Evolutionary conservation across 2,113 vertebrate genomes (phyloP).

Genomic region (Lophura nycthemera): DNA sequence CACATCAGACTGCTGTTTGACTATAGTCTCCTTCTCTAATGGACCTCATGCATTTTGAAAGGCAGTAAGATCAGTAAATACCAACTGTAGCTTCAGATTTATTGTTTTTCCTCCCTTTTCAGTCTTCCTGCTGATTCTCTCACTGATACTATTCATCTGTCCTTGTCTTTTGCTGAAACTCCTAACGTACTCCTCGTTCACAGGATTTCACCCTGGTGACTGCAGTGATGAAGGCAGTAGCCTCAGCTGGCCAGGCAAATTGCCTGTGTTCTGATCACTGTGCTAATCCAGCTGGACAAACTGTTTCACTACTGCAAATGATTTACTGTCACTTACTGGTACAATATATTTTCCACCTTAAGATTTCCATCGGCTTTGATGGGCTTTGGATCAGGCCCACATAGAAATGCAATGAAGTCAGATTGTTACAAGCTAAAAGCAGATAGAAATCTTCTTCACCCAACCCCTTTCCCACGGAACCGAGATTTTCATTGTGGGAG

Average conservation of each 20-base stretch:
- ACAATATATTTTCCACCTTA: not conserved
- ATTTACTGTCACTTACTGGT: not conserved
- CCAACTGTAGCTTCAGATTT: not conserved
- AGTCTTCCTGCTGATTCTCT: not conserved
- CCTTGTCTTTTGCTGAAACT: not conserved
- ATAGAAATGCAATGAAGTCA: not conserved
- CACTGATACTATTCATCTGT: not conserved
- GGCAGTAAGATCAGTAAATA: not conserved
- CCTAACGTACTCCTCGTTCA: not conserved
- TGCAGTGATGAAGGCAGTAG: not conserved
- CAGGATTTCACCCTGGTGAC: not conserved
- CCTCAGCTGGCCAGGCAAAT: not conserved
- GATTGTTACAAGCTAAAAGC: not conserved
- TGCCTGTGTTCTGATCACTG: not conserved
- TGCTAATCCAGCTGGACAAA: not conserved
- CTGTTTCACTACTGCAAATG: not conserved
- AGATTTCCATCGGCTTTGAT: not conserved
- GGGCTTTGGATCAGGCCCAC: not conserved
- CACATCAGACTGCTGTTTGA: not conserved
- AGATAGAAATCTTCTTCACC: not conserved
- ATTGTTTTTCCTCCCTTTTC: not conserved
- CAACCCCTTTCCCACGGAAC: not conserved
- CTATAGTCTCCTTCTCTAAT: not conserved
- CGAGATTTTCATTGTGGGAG: not conserved
- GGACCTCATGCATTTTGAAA: not conserved